These are phyloP conservation scores for Pteronotus mesoamericanus DNA, from an alignment of 2,797 vertebrate genomes.

Conservation along the genomic window DNA sequence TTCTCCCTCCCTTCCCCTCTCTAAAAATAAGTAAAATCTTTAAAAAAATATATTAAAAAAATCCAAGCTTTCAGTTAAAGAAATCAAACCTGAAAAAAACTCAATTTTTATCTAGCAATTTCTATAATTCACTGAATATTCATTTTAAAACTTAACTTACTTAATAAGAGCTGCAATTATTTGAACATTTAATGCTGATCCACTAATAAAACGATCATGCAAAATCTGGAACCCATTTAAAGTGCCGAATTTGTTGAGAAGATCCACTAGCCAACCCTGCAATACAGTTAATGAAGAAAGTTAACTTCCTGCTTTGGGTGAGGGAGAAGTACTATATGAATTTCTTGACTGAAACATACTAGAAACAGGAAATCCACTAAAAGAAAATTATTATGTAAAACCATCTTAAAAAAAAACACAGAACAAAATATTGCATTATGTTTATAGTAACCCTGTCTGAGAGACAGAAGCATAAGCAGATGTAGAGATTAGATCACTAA, in stretches of 20 bases:
- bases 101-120: conserved; percentile 9
- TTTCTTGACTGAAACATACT: not conserved
- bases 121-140: conserved; percentile 17
- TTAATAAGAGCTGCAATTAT: conserved; percentile 99
- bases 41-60: too few species aligned
- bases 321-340: not conserved
- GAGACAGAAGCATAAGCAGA: not conserved
- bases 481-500: not conserved
- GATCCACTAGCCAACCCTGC: conserved; percentile 99
- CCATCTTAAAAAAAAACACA: not conserved
- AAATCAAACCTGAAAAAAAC: not conserved
- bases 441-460: not conserved
- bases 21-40: too few species aligned
- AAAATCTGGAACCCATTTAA: conserved; percentile 99
- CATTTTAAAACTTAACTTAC: conserved; percentile 83
- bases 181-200: conserved; percentile 99
- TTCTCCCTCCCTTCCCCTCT: too few species aligned
- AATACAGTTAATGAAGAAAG: conserved; percentile 68
- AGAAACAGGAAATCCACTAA: conserved; percentile 2
- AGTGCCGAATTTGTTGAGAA: conserved; percentile 99
- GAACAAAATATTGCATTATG: not conserved
- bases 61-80: not conserved
- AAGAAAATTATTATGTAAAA: conserved; percentile 11
- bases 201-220: conserved; percentile 98
- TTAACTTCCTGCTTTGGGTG: conserved; percentile 40